These are phyloP conservation scores for Argyresthia goedartella DNA, from an alignment of 2,888 invertebrate species.

Conservation along the genomic window DNA sequence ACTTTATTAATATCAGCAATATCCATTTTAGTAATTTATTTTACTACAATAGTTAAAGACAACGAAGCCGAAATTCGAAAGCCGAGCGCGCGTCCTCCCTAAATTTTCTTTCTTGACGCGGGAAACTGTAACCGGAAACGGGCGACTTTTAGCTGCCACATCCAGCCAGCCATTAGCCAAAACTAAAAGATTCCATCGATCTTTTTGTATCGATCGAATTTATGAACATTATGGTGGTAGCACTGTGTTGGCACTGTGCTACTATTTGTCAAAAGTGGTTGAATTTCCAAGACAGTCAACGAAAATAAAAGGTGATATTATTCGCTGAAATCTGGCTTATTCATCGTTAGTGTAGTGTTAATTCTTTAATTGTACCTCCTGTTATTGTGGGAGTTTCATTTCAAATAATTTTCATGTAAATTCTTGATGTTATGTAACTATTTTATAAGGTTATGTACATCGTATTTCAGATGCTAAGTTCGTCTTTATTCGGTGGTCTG, in stretches of 20 bases:
- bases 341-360: not conserved
- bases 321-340: not conserved
- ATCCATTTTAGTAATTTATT: conserved; percentile 27
- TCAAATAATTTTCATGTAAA: not conserved
- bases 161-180: too few relatives aligned
- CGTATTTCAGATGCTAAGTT: conserved; percentile 69
- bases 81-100: too few relatives aligned
- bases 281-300: not conserved
- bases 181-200: too few relatives aligned
- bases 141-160: not conserved
- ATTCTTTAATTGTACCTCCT: too few relatives aligned
- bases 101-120: too few relatives aligned
- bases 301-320: conserved; percentile 1
- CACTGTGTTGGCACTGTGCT: too few relatives aligned
- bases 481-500: conserved; percentile 58
- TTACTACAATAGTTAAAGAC: not conserved
- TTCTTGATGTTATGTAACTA: conserved; percentile 2
- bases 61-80: not conserved
- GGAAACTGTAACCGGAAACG: too few relatives aligned
- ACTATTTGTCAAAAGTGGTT: not conserved
- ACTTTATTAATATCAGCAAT: conserved; percentile 35
- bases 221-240: too few relatives aligned
- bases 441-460: conserved; percentile 39
- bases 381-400: too few relatives aligned
- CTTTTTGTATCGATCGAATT: too few relatives aligned